Evolutionary conservation across 2,113 vertebrate species (phyloP).

Genomic region (Stegostoma tigrinum): DNA sequence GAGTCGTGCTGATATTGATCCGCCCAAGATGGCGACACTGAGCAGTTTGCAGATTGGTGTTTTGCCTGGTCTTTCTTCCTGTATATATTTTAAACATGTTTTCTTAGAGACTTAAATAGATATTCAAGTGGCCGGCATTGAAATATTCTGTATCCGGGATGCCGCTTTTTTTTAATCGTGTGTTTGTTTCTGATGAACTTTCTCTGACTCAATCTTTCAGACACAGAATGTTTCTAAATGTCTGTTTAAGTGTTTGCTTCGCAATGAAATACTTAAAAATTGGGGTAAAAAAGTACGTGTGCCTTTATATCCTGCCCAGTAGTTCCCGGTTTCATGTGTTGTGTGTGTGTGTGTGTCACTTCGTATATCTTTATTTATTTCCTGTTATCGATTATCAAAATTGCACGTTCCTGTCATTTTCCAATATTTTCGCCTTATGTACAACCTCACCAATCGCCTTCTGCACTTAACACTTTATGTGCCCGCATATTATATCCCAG

Average conservation of each 20-base stretch:
- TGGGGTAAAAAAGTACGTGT: neutral
- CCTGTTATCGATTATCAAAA: too few species aligned
- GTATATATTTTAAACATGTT: too few species aligned
- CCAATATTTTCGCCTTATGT: neutral
- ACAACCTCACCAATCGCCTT: neutral
- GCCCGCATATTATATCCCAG: neutral
- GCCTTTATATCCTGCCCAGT: too few species aligned
- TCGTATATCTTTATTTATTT: neutral
- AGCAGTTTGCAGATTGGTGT: too few species aligned
- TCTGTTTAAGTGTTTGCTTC: neutral
- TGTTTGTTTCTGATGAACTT: neutral
- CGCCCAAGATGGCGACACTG: constrained; percentile 21
- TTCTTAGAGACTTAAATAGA: neutral
- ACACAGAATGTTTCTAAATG: neutral
- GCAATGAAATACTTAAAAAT: neutral
- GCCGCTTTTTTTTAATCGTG: neutral
- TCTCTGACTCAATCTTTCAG: neutral
- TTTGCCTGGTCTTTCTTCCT: too few species aligned
- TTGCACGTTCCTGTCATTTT: neutral
- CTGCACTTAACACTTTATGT: neutral
- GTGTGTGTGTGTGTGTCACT: neutral
- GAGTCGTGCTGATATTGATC: neutral
- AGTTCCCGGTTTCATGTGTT: neutral
- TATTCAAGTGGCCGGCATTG: neutral
- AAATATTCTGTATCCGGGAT: neutral